Evolutionary conservation across 2,113 vertebrate genomes (phyloP), one percentile per base, ranked within the genome.

Genomic region (Gasterosteus aculeatus): DNA sequence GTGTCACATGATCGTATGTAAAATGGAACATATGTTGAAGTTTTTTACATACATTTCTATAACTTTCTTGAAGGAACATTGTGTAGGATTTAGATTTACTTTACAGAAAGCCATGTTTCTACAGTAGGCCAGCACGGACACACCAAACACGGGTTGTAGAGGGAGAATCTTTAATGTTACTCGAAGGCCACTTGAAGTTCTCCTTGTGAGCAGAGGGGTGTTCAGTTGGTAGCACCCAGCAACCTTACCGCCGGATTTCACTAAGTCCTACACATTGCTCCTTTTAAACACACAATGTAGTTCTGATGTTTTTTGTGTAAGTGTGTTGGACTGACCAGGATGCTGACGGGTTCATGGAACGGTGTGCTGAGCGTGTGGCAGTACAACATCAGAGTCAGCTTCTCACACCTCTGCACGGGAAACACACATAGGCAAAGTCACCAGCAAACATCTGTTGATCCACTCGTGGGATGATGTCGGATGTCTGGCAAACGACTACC

Each of bases 311-410:
- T 29, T 11, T 15, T 46, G 11, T n/a, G 41, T 10, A 1, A 58
- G 33, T n/a, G 15, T 59, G 51, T 33, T 7, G 18, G 49, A 90
- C 96, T 95, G 88, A 98, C 97, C 95, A 96, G 80, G 0, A 94
- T 94, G 60, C 97, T 98, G 88, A 98, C 97, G 0, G 97, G 96
- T 26, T 97, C 96, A 0, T 98, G 97, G 85, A 98, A 98, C 0
- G 96, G 97, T 51, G 95, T 92, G 60, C 97, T 97, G 87, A 97
- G 95, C 5, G 78, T 91, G 60, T 95, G 95, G 90, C 95, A 96
- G 91, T 94, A 95, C 83, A 98, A 72, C 59, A 95, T 93, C 75
- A 98, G 92, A 22, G 96, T 92, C 92, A 98, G 88, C 91, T 96
- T 98, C 86, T 98, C 97, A 90, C 97, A 98, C 77, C 94, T 96